Base-by-base conservation (phyloP, 2,797 vertebrate species). In the Tolypeutes matacus region DNA sequence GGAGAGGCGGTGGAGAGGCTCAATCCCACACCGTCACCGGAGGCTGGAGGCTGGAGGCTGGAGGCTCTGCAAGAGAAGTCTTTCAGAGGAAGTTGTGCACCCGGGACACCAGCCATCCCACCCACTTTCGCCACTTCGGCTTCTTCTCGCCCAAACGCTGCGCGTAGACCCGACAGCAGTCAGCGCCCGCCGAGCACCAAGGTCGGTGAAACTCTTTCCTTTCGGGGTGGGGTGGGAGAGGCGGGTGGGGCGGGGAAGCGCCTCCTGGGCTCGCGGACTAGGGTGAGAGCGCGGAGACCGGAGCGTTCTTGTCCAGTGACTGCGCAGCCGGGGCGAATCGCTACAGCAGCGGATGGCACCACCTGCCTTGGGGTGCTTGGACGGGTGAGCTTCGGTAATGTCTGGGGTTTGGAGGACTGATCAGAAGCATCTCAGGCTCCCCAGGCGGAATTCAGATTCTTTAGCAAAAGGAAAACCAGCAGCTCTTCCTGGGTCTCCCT, bases 1-100 rank as follows among this genome's bases (percentile, higher is more conserved):
- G 93, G 93, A 95, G 98, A 97, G 98, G 99, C 99, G 99, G 99
- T 98, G 99, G 99, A 98, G 98, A 99, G 98, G 98, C 98, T 97
- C 98, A 98, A 97, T 99, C 99, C 99, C 99, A 98, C 98, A 98
- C 98, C 98, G 98, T 98, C 98, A 98, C 98, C 84, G 85, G 96
- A 93, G 97, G 93, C 97, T 58, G 98, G 98, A 97, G 98, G 98
- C 98, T 98, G 85, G 96, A 93, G 97, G 93, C 97, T 58, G 98
- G 98, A 97, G 98, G 98, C 98, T 98, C 98, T 98, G 98, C 98
- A 98, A 98, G 98, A 98, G 98, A 98, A 99, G 98, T 95, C 94
- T 93, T 78, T 93, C 98, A 97, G 98, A 98, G 98, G 98, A 98
- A 98, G 98, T 98, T 9, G 88, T 10, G 92, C 89, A 20, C 27